Evolutionary conservation across 2,113 vertebrate species (phyloP).

Genomic region (Dryoscopus gambensis): DNA sequence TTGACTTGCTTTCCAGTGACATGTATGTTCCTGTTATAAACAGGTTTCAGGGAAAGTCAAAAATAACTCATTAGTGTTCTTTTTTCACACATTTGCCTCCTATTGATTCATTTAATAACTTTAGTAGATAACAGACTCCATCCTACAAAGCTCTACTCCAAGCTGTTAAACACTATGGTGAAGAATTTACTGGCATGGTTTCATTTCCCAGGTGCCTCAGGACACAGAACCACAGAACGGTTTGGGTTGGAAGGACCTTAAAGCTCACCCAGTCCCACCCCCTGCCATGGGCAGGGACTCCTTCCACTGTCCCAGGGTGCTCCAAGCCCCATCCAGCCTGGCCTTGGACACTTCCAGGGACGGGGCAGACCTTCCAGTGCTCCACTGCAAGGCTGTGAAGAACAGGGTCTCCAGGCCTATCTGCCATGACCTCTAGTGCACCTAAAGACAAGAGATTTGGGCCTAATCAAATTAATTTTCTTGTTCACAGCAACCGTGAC

Average conservation of each 20-base stretch:
- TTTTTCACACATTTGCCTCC: background rate
- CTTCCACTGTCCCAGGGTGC: too few relatives aligned
- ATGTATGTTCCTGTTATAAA: background rate
- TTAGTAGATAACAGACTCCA: background rate
- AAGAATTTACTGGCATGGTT: background rate
- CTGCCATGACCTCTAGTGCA: background rate
- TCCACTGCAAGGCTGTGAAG: background rate
- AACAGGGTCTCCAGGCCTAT: background rate
- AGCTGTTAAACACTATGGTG: background rate
- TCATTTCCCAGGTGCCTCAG: background rate
- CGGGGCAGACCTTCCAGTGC: background rate
- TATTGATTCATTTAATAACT: background rate
- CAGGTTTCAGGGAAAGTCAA: conserved; percentile 2
- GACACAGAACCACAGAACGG: background rate
- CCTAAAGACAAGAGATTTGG: background rate
- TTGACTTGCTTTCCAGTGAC: background rate
- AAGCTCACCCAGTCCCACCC: background rate
- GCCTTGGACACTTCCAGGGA: background rate
- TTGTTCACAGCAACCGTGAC: background rate
- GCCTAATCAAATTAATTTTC: background rate
- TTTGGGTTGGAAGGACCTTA: background rate
- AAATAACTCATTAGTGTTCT: background rate
- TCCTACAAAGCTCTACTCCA: background rate
- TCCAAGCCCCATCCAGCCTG: background rate
- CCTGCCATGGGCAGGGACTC: background rate